Evolutionary conservation across 2,797 vertebrate species (phyloP), one percentile per base, ranked within the genome.

Genomic region (Zenarchopterus dispar): DNA sequence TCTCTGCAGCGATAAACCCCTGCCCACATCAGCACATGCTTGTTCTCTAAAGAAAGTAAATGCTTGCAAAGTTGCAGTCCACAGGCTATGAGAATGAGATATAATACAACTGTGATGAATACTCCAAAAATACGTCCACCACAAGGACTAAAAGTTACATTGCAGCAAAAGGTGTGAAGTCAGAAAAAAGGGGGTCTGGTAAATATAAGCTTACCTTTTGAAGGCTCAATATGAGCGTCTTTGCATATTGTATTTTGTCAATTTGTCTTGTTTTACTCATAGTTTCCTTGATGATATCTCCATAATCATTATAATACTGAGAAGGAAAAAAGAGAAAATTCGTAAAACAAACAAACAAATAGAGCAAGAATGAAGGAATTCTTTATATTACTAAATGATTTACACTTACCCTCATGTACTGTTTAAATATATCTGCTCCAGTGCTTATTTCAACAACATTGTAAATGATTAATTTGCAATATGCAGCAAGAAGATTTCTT

Each of bases 181-280:
- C 3, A 36, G 9, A 36, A 36, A 13, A 36, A 36, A 10, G 2
- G 7, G 31, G 31, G 7, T 8, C 1, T 6, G 7, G 6, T 36
- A 36, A 11, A 36, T 11, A 13, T 2, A 36, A 36, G 55, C 93
- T 93, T 93, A 98, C 97, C 95, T 94, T 95, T 84, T 99, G 97
- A 81, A 98, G 94, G 83, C 97, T 98, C 91, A 99, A 91, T 85
- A 98, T 94, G 70, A 99, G 96, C 0, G 97, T 99, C 91, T 99
- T 98, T 80, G 97, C 97, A 93, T 96, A 99, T 56, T 98, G 97
- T 69, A 98, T 94, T 93, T 97, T 99, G 91, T 99, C 96, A 45
- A 98, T 98, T 86, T 98, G 97, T 85, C 97, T 94, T 1, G 97
- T 98, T 93, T 99, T 99, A 87, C 97, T 98, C 96, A 99, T 97